phyloP scores from a whole-genome alignment of 1,140 invertebrate species.

The Cotesia typhae region DNA sequence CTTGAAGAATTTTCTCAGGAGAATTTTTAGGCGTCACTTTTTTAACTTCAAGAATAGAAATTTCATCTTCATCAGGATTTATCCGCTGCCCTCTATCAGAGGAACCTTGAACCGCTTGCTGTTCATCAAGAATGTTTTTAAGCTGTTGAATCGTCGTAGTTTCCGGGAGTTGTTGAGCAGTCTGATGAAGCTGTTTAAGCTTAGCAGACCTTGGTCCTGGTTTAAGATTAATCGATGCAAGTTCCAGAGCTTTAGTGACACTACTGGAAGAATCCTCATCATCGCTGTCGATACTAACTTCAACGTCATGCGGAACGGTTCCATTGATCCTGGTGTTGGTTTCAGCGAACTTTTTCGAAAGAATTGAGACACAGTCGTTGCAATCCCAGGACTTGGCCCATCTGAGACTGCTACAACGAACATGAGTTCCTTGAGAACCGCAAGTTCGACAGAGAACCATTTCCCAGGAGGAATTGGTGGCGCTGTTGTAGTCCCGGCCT shows the following conservation, averaged over 20 bases:
- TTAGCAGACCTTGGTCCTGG: conserved; percentile 58
- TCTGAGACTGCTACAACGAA: conserved; percentile 62
- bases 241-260: background rate
- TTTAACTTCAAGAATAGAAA: too few relatives aligned
- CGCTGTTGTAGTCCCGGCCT: conserved; percentile 64
- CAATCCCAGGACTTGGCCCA: conserved; percentile 58
- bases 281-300: background rate
- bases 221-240: conserved; percentile 37
- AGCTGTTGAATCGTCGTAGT: background rate
- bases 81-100: too few relatives aligned
- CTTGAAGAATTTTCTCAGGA: too few relatives aligned
- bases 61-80: too few relatives aligned
- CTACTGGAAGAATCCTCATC: background rate
- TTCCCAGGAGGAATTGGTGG: conserved; percentile 66
- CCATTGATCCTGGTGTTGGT: too few relatives aligned
- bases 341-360: conserved; percentile 19
- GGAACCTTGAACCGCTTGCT: background rate
- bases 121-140: conserved; percentile 9
- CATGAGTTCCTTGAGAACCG: conserved; percentile 70
- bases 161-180: background rate
- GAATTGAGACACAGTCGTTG: conserved; percentile 53
- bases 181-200: conserved; percentile 44
- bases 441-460: conserved; percentile 68
- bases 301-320: too few relatives aligned
- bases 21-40: too few relatives aligned